Conservation (phyloP, 92 coral and sea anemone genomes). For the Meandrina meandrites region DNA sequence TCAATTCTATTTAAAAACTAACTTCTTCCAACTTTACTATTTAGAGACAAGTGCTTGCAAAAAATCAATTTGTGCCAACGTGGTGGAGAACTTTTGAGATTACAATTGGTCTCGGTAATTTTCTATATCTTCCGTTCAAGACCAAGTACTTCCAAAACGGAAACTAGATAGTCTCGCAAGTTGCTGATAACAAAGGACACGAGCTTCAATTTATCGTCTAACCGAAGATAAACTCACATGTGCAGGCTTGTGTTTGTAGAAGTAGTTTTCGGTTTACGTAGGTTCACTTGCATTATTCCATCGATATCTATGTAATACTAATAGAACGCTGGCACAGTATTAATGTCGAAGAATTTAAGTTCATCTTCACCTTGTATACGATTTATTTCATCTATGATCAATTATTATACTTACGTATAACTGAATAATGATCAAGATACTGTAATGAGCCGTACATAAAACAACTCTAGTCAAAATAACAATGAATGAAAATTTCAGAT, state of each 20-base stretch:
- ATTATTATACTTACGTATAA: no score
- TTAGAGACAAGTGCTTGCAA: not conserved
- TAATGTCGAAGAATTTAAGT: no score
- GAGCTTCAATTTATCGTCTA: not conserved
- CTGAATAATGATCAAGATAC: no score
- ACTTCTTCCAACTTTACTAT: not conserved
- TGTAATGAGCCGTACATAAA: no score
- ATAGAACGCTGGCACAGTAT: no score
- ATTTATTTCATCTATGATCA: no score
- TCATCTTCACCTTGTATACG: not conserved
- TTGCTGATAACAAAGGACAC: not conserved
- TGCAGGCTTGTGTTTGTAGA: not conserved
- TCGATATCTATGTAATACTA: no score
- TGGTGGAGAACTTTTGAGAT: not conserved
- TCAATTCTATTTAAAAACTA: not conserved
- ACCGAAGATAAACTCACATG: not conserved
- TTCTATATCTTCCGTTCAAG: not conserved
- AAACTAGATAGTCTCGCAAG: not conserved
- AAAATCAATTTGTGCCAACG: not conserved
- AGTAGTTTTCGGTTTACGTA: not conserved
- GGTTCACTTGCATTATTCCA: not conserved
- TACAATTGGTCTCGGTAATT: not conserved
- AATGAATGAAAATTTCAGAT: no score
- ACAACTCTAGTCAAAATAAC: no score
- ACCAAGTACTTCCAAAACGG: not conserved